Base-by-base conservation (phyloP, 2,888 invertebrate genomes). In the Hydrotaea diabolus region DNA sequence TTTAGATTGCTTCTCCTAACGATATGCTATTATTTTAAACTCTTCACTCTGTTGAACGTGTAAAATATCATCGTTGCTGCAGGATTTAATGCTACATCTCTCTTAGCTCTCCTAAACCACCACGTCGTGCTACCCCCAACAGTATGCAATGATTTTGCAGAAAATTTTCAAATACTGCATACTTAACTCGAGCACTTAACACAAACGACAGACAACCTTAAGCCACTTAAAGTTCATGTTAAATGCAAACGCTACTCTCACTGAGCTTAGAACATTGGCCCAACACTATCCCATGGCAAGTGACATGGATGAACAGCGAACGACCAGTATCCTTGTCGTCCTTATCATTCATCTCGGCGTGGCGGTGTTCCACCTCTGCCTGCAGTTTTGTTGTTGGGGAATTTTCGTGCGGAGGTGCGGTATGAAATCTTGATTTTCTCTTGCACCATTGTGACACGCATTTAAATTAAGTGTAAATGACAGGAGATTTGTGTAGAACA, bases 391-490 rank as follows among this genome's bases (percentile, higher is more conserved):
- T n/a, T n/a, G n/a, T n/a, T n/a, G n/a, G n/a, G n/a, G 39, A 11
- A 39, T 39, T 13, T 13, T 59, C 8, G 59, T 59, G 19, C 15
- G 23, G 5, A 57, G 15, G 19, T 59, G 21, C 17, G 64, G 64
- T 64, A 36, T 11, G 15, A 74, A 59, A 76, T 79, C 69, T 73
- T 55, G 43, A 80, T 66, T 66, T 75, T 55, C 9, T 66, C 49
- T 43, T 43, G 46, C 66, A 78, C 72, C 87, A 90, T 89, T 91
- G 92, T 91, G 91, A 91, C 90, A 90, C 88, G 91, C 91, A 92
- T 92, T 92, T 91, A 91, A 92, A 92, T 92, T 91, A 92, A 92
- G 91, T 92, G 91, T 89, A 91, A 92, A 92, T 91, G 91, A 90
- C 90, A 91, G 87, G 89, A 89, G 90, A 90, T 89, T 90, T 89